These are phyloP conservation scores for Heterotis niloticus DNA, from an alignment of 2,113 vertebrate genomes.

Conservation along the genomic window DNA sequence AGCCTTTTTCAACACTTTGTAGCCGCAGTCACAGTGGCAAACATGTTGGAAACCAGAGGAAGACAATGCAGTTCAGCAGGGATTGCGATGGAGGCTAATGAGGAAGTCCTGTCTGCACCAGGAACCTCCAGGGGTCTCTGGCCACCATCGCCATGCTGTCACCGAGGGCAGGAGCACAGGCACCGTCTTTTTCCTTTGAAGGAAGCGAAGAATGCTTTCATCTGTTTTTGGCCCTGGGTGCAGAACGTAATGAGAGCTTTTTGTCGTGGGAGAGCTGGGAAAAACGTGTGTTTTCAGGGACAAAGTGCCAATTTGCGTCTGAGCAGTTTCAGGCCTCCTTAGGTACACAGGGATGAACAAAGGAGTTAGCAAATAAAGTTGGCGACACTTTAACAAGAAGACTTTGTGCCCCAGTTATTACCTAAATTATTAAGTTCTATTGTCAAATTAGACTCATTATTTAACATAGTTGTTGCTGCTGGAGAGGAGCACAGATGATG, in stretches of 20 bases:
- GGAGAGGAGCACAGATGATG: too few relatives aligned
- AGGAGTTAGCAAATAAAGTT: not conserved
- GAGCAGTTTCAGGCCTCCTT: not conserved
- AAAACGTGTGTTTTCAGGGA: not conserved
- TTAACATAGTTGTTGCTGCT: too few relatives aligned
- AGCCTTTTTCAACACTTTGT: not conserved
- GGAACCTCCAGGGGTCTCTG: not conserved
- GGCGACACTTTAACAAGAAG: too few relatives aligned
- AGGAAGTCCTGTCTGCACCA: conserved; percentile 11
- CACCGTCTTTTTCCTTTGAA: not conserved
- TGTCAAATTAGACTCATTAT: too few relatives aligned
- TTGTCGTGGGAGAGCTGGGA: not conserved
- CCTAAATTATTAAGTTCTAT: not conserved
- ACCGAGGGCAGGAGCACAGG: not conserved
- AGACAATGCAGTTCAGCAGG: conserved; percentile 3
- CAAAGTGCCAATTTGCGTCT: not conserved
- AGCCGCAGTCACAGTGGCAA: not conserved
- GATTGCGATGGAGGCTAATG: conserved; percentile 15
- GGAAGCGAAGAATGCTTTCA: not conserved
- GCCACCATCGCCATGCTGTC: not conserved
- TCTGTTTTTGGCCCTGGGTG: not conserved
- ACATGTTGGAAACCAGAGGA: not conserved
- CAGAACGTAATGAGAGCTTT: not conserved
- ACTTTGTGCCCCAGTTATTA: not conserved
- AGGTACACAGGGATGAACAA: not conserved